Conservation (phyloP, 2,797 vertebrate species). For the Pipistrellus nathusii region DNA sequence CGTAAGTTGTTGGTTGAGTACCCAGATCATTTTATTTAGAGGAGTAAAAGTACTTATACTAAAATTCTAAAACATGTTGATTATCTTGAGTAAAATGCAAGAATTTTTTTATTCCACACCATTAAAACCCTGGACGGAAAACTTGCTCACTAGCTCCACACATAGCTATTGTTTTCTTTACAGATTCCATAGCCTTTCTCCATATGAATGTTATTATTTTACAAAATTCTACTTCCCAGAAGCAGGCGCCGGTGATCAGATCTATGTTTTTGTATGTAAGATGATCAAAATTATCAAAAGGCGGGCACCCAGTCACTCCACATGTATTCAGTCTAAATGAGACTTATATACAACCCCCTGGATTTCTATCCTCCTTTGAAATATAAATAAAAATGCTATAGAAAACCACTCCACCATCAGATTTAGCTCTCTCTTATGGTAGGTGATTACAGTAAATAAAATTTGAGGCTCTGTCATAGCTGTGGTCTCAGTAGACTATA, state of each 20-base stretch:
- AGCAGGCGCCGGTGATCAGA: neutral
- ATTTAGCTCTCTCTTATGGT: constrained; percentile 12
- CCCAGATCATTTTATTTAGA: neutral
- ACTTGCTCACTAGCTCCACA: neutral
- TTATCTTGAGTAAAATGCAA: neutral
- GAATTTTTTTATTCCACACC: neutral
- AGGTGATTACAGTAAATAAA: constrained; percentile 43
- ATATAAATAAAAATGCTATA: constrained; percentile 41
- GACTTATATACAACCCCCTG: neutral
- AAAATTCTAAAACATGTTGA: neutral
- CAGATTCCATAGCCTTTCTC: neutral
- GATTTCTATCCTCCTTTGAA: constrained; percentile 22
- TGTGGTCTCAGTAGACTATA: constrained; percentile 15
- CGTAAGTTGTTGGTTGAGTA: neutral
- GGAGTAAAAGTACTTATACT: neutral
- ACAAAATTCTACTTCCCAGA: neutral
- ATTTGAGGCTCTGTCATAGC: constrained; percentile 26
- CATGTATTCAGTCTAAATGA: neutral
- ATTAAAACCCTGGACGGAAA: constrained; percentile 22
- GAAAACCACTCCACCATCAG: neutral
- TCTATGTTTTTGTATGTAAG: neutral
- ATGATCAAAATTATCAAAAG: constrained; percentile 35
- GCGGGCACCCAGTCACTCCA: neutral
- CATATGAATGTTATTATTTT: neutral
- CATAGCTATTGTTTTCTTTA: neutral